phyloP scores from a whole-genome alignment of 2,113 vertebrate species.

The Actenoides hombroni region DNA sequence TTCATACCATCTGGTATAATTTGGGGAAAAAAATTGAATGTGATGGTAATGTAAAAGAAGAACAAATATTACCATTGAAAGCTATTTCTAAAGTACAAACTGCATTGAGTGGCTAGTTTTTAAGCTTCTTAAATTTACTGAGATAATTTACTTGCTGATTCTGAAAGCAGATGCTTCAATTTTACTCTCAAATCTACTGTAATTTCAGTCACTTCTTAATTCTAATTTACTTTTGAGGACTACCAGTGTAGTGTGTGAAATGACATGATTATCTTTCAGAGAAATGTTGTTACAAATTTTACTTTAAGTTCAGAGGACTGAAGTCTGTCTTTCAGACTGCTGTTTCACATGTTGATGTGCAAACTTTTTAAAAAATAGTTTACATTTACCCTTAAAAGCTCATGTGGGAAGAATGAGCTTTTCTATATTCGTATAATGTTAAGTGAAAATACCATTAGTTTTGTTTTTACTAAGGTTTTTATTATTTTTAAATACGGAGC shows the following conservation, averaged over 20 bases:
- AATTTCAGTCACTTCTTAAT: neutral
- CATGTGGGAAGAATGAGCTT: neutral
- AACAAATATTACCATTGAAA: neutral
- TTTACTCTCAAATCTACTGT: neutral
- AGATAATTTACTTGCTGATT: neutral
- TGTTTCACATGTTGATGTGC: accelerated
- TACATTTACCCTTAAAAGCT: neutral
- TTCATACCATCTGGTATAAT: neutral
- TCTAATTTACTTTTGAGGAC: neutral
- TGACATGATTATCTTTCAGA: neutral
- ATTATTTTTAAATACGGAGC: neutral
- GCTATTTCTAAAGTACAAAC: neutral
- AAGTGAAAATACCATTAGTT: neutral
- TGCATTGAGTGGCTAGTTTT: neutral
- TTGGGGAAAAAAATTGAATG: neutral
- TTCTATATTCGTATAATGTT: neutral
- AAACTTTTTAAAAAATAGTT: neutral
- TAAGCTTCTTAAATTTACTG: neutral
- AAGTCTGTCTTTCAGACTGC: neutral
- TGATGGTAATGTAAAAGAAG: neutral
- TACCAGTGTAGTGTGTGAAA: neutral
- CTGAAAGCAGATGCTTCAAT: neutral
- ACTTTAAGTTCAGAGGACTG: neutral
- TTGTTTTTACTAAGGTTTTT: neutral
- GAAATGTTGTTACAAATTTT: neutral